These are phyloP conservation scores for Sebastes nivosus DNA, from an alignment of 2,797 vertebrate genomes.

Conservation along the genomic window DNA sequence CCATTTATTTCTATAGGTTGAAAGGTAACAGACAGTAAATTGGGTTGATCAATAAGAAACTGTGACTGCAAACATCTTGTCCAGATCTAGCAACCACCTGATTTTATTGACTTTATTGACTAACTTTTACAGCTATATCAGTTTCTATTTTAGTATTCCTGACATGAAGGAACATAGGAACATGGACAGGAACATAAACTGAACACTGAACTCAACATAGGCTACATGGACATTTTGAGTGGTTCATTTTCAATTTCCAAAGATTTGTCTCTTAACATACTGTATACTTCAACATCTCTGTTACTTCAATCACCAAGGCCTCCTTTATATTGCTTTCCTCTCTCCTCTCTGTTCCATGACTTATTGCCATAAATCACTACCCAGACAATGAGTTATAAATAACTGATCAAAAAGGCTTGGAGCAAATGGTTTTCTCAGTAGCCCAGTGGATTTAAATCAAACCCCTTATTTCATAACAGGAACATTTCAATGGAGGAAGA, in stretches of 20 bases:
- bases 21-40: neutral
- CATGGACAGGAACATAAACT: no score
- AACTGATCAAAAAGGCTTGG: constrained; percentile 33
- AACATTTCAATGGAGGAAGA: constrained; percentile 17
- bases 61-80: constrained; percentile 2
- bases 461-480: constrained; percentile 35
- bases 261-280: neutral
- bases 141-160: no score
- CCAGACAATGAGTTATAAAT: constrained; percentile 59
- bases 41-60: constrained; percentile 1
- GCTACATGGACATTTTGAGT: neutral
- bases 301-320: constrained; percentile 47
- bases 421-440: constrained; percentile 46
- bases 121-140: no score
- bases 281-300: constrained; percentile 32
- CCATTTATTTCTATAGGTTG: neutral
- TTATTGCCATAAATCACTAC: constrained; percentile 58
- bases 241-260: neutral
- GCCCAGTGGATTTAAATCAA: constrained; percentile 27
- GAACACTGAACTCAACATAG: neutral
- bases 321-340: constrained; percentile 38
- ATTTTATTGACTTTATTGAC: no score
- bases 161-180: no score
- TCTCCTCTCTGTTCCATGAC: constrained; percentile 38
- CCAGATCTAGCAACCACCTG: neutral